Conservation (phyloP, 2,113 vertebrate genomes). For the Misgurnus mizolepis region DNA sequence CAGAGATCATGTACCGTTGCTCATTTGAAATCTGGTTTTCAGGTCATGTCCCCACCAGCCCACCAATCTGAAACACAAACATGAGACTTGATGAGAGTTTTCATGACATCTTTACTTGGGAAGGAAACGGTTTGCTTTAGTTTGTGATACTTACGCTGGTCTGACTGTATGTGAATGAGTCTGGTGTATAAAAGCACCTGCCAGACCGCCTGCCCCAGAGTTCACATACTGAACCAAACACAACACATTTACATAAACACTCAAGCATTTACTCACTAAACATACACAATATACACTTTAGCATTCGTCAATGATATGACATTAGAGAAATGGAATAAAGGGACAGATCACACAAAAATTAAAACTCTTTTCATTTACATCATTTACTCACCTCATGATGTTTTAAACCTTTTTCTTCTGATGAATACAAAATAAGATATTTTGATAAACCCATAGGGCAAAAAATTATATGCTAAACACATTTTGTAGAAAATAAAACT, state of each 20-base stretch:
- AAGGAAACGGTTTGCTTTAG: neutral
- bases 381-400: too few relatives aligned
- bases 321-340: too few relatives aligned
- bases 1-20: conserved; percentile 78
- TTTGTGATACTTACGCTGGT: conserved; percentile 82
- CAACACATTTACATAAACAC: neutral
- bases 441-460: too few relatives aligned
- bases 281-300: neutral
- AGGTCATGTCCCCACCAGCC: conserved; percentile 95
- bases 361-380: too few relatives aligned
- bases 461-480: too few relatives aligned
- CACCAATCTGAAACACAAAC: conserved; percentile 71
- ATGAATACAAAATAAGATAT: too few relatives aligned
- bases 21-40: conserved; percentile 88
- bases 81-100: neutral
- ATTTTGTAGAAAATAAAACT: too few relatives aligned
- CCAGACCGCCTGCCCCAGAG: conserved; percentile 89
- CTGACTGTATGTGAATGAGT: conserved; percentile 81
- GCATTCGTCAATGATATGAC: too few relatives aligned
- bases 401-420: too few relatives aligned
- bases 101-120: neutral
- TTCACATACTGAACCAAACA: conserved; percentile 86
- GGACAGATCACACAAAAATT: too few relatives aligned
- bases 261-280: neutral
- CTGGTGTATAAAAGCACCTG: conserved; percentile 87